Conservation (phyloP, 2,113 vertebrate genomes). For the Acrocephalus arundinaceus region DNA sequence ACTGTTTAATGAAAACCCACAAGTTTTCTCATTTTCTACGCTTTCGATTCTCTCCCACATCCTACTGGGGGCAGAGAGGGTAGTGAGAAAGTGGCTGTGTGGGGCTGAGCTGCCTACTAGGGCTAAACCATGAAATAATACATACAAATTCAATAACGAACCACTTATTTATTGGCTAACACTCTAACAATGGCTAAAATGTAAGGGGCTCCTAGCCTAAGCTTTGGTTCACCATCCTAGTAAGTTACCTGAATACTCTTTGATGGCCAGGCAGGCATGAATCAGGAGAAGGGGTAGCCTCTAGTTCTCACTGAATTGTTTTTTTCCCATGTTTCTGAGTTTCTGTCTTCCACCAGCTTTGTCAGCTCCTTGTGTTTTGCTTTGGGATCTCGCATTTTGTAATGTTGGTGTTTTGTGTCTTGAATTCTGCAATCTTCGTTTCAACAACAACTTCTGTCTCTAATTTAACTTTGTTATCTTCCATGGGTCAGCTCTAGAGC, state of each 20-base stretch:
- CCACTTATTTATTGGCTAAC: not conserved
- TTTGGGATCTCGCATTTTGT: not conserved
- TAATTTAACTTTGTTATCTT: not conserved
- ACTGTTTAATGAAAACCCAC: not conserved
- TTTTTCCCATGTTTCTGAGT: not conserved
- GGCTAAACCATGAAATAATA: not conserved
- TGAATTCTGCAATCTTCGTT: not conserved
- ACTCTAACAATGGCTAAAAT: not conserved
- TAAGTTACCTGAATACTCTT: not conserved
- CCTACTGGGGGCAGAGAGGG: not conserved
- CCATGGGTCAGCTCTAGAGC: not conserved
- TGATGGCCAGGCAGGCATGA: not conserved
- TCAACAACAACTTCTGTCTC: not conserved
- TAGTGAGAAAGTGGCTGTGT: not conserved
- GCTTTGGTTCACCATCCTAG: not conserved
- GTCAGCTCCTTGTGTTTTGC: not conserved
- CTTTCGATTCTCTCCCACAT: rapidly evolving
- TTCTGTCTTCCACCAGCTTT: not conserved
- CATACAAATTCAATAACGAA: not conserved
- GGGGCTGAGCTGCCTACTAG: not conserved
- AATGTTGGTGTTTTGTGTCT: not conserved
- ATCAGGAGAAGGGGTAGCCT: not conserved
- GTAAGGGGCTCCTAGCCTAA: not conserved
- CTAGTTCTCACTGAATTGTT: not conserved
- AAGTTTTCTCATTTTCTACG: not conserved